Evolutionary conservation across 2,797 vertebrate species (phyloP).

Genomic region (Leptoclinus maculatus): DNA sequence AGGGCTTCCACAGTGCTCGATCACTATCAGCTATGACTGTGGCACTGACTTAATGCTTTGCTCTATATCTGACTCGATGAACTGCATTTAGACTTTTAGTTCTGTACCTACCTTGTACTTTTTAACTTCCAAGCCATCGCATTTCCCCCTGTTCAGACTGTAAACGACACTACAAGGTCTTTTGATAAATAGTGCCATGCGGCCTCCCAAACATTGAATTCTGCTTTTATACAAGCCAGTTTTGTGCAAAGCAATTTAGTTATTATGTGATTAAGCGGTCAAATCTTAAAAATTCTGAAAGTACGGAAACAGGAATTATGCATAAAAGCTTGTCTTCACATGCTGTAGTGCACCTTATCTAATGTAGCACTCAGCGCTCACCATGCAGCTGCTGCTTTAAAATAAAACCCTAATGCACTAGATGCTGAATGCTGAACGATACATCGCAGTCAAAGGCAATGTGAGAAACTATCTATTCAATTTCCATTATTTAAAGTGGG

Average conservation of each 20-base stretch:
- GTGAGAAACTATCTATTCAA: not conserved
- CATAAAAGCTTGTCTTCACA: constrained; percentile 2
- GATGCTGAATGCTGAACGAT: not conserved
- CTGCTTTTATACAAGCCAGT: constrained; percentile 13
- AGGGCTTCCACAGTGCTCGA: constrained; percentile 9
- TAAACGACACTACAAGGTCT: constrained; percentile 27
- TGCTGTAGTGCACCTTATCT: not conserved
- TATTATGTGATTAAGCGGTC: not conserved
- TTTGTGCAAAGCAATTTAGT: constrained; percentile 12
- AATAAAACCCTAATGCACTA: not conserved
- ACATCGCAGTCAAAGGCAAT: not conserved
- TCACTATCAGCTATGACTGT: constrained; percentile 30
- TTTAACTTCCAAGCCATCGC: constrained; percentile 4
- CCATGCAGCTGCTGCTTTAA: not conserved
- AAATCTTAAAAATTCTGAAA: constrained; percentile 20
- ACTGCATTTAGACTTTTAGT: constrained; percentile 16
- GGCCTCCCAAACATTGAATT: constrained; percentile 16
- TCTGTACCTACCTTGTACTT: not conserved
- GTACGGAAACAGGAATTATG: not conserved
- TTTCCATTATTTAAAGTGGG: not conserved
- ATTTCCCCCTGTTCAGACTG: not conserved
- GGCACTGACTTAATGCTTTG: constrained; percentile 21
- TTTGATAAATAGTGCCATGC: constrained; percentile 16
- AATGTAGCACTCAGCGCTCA: not conserved
- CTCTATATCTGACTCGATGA: constrained; percentile 34